Conservation (phyloP, 1,140 invertebrate species). For the Melitaea cinxia region DNA sequence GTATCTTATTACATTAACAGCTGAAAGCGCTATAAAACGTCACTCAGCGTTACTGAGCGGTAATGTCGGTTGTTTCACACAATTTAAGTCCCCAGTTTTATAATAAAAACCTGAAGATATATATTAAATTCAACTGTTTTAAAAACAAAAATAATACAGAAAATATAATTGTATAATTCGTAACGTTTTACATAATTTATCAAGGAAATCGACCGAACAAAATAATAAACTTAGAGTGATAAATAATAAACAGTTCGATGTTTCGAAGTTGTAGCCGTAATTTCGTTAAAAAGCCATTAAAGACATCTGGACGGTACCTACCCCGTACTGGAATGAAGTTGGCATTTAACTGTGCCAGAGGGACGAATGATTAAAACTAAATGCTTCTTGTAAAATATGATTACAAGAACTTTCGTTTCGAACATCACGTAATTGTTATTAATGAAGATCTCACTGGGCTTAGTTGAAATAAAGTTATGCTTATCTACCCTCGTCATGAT, state of each 20-base stretch:
- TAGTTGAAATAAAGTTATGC: too few relatives aligned
- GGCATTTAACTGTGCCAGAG: constrained; percentile 4
- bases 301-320: constrained; percentile 2
- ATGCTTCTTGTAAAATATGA: constrained; percentile 1
- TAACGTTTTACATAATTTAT: too few relatives aligned
- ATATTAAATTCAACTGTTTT: too few relatives aligned
- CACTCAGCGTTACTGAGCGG: too few relatives aligned
- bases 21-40: too few relatives aligned
- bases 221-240: background rate
- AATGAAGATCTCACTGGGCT: background rate
- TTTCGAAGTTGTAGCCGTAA: constrained; percentile 5
- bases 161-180: too few relatives aligned
- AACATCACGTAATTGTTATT: background rate
- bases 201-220: background rate
- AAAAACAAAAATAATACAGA: too few relatives aligned
- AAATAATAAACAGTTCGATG: constrained; percentile 7
- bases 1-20: too few relatives aligned
- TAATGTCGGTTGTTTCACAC: too few relatives aligned
- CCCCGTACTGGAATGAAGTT: constrained; percentile 8
- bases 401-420: background rate
- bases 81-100: too few relatives aligned
- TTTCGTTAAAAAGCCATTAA: constrained; percentile 18
- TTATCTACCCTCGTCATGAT: too few relatives aligned
- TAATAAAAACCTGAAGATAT: too few relatives aligned
- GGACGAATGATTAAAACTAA: constrained; percentile 9